These are phyloP conservation scores for Periphyllus acericola DNA, from an alignment of 2,888 invertebrate species.

Conservation along the genomic window DNA sequence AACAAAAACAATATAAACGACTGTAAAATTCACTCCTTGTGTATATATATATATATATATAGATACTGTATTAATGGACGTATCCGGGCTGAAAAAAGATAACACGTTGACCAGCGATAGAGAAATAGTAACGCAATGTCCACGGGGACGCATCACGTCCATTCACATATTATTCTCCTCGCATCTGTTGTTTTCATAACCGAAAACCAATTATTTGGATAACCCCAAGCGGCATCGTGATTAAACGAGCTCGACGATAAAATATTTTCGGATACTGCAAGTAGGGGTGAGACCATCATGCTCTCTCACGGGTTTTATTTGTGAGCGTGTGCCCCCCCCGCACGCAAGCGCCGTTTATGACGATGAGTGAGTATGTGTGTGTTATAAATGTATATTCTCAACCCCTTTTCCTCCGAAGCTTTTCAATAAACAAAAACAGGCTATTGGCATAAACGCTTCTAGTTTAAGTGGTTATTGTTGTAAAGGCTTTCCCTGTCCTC, in stretches of 20 bases:
- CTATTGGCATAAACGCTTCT: slow-evolving; percentile 45
- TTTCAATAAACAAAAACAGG: slow-evolving; percentile 55
- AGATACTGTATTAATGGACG: background rate
- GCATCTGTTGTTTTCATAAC: slow-evolving; percentile 60
- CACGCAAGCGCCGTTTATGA: background rate
- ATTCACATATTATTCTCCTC: slow-evolving; percentile 43
- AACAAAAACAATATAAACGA: slow-evolving; percentile 24
- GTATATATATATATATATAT: background rate
- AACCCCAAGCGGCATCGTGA: slow-evolving; percentile 45
- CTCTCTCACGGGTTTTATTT: slow-evolving; percentile 34
- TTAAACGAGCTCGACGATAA: slow-evolving; percentile 48
- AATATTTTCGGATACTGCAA: slow-evolving; percentile 35
- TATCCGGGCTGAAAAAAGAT: slow-evolving; percentile 12
- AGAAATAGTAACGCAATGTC: background rate
- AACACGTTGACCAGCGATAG: slow-evolving; percentile 3
- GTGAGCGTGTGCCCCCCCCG: background rate
- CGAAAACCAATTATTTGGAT: slow-evolving; percentile 60
- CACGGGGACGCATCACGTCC: slow-evolving; percentile 43
- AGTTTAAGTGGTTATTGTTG: slow-evolving; percentile 53
- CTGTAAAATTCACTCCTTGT: slow-evolving; percentile 32
- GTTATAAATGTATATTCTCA: slow-evolving; percentile 6
- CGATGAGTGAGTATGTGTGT: background rate
- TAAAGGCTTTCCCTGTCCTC: background rate
- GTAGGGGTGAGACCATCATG: background rate
- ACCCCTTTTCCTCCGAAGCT: slow-evolving; percentile 22